Evolutionary conservation across 2,797 vertebrate species (phyloP).

Genomic region (Valencia hispanica): DNA sequence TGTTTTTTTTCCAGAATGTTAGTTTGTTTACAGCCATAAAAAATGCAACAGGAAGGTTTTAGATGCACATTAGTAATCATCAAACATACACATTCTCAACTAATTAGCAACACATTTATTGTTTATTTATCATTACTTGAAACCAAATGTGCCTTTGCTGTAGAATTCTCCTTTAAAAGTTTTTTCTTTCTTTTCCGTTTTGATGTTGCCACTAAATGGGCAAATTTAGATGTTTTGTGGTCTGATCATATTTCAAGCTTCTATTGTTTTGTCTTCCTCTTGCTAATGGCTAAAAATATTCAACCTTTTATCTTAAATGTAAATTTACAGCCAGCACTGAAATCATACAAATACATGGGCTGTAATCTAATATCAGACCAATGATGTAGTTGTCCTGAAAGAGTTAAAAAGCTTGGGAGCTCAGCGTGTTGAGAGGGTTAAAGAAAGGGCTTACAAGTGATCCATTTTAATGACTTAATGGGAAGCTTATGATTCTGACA

Average conservation of each 20-base stretch:
- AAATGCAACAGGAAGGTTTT: background rate
- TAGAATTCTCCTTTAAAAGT: background rate
- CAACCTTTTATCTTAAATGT: background rate
- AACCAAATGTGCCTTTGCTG: background rate
- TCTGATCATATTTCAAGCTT: background rate
- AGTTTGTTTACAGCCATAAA: background rate
- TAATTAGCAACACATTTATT: background rate
- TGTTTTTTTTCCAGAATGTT: background rate
- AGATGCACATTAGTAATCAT: background rate
- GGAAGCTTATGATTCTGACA: constrained; percentile 1
- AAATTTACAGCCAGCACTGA: background rate
- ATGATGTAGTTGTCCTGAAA: background rate
- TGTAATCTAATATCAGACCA: background rate
- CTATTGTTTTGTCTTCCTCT: constrained; percentile 1
- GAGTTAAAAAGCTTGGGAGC: background rate
- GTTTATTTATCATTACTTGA: background rate
- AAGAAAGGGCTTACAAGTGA: background rate
- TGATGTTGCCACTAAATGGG: constrained; percentile 1
- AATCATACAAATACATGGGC: background rate
- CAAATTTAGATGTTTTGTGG: background rate
- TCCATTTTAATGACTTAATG: constrained; percentile 12
- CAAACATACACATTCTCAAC: background rate
- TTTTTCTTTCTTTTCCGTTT: background rate
- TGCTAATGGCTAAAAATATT: background rate
- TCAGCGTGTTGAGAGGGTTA: background rate